Base-by-base conservation (phyloP, 2,888 invertebrate species). In the Cantharis nigra region DNA sequence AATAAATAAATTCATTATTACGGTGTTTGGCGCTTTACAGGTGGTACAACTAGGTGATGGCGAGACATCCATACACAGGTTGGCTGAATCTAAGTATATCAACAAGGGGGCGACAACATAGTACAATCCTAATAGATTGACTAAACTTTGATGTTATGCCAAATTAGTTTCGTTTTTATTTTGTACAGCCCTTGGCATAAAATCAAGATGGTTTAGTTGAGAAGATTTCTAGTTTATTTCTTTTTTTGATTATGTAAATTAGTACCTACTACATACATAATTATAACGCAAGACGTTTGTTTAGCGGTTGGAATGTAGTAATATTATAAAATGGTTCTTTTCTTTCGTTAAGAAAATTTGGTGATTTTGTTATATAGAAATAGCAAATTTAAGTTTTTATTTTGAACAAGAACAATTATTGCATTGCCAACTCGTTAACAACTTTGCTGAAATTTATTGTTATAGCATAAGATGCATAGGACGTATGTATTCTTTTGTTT, bases 41-140 rank as follows among this genome's bases (percentile, higher is more conserved):
- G 87, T 88, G 86, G 83, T 86, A 86, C 86, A 87, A 83, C 84
- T 86, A 85, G 88, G 87, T 87, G 88, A 87, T 84, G 87, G 87
- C 85, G 88, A 87, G 82, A 81, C 86, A 84, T 84, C 87, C 84
- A 82, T 86, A 83, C 87, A 87, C 87, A 88, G 87, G 87, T 88
- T 88, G 88, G 88, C 88, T 86, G 88, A 88, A 87, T 88, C 88
- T 88, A 88, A 88, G 87, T 88, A 88, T 88, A 87, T 86, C 87
- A 88, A 87, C 87, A 85, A 85, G 83, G 83, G 86, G 84, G 86
- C 88, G 78, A 84, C 87, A 70, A 83, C 83, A 79, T 83, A 84
- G 82, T 81, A 76, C 30, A 72, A 33, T 71, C 72, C 72, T 69
- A 20, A 63, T 20, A 62, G 16, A 63, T 26, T 72, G 16, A 69